Base-by-base conservation (phyloP, 2,888 invertebrate species). In the Eristalinus sepulchralis region DNA sequence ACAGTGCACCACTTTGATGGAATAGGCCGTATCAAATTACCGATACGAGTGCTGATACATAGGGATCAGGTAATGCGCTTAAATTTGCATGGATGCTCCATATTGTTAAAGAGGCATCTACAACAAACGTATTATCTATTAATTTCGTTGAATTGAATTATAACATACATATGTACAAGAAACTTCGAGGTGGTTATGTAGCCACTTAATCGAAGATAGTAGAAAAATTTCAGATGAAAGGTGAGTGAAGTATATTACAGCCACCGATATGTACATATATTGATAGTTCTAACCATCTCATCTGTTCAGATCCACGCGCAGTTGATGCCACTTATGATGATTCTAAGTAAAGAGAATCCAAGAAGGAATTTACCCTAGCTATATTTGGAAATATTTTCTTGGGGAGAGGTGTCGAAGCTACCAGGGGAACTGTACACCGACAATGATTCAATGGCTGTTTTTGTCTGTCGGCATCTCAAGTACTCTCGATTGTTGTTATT, bases 391-490 rank as follows among this genome's bases (percentile, higher is more conserved):
- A 75, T 78, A 73, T 55, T 63, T 73, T 47, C 68, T 73, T 59
- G 72, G 31, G 76, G 76, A 79, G 78, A 86, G 83, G 86, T 86
- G 86, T 86, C 83, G 86, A 75, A 78, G 83, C 83, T 83, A 83
- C 78, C 57, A 71, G 59, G 13, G 36, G 27, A 34, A 62, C 78
- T 55, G 57, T 39, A 59, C 66, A 34, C 10, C 47, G 47, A n/a
- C 53, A 59, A 47, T 39, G 60, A 68, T 77, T 76, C 79, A 78
- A 83, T 86, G 82, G 73, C 83, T 75, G 86, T 75, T 83, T 83
- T 73, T 86, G 86, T 83, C 83, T 86, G 86, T 86, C 86, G 86
- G 86, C 83, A 83, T 86, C 83, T 86, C 86, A 83, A 86, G 86
- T 86, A 83, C 78, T 79, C 83, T 86, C 83, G 75, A 86, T 86